Evolutionary conservation across 1,140 invertebrate species (phyloP), one percentile per base, ranked within the genome.

Genomic region (Diorhabda elongata): DNA sequence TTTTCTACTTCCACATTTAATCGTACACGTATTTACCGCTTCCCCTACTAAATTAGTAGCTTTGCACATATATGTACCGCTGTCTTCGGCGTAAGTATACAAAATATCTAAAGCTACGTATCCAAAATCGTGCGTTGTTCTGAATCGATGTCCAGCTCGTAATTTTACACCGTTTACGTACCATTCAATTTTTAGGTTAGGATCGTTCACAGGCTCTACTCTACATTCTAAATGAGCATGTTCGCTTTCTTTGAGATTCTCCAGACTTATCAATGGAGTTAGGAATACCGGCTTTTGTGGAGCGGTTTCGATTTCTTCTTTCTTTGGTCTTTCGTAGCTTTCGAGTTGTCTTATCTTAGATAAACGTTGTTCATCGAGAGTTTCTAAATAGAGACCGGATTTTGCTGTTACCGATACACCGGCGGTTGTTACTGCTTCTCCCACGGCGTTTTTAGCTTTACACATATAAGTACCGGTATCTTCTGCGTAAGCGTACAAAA

Each of bases 401-500:
- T 95, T 94, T 92, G 92, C 91, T 81, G 92, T 87, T 68, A 96
- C 91, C 78, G 87, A 88, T 62, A 97, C 91, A 67, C 90, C 89
- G 80, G 92, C 92, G 70, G 93, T 96, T 66, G 95, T 97, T 52
- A 95, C 89, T 74, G 94, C 95, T 87, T 97, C 93, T 72, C 97
- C 97, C 69, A 91, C 89, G 45, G 89, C 87, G 82, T 98, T 98
- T 70, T 90, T 93, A 47, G 96, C 97, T 82, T 91, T 91, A 83
- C 95, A 97, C 88, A 95, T 95, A 81, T 98, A 98, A 64, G 94
- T 95, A 61, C 95, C 94, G 58, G 92, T 92, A 80, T 98, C 96
- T 86, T 98, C 96, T 52, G 94, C 89, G 82, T 97, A 97, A 58
- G 94, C 93, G 82, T 97, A 98, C n/a, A 98, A 84, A 76, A 99